Base-by-base conservation (phyloP, 2,113 vertebrate species). In the Dicerorhinus sumatrensis region DNA sequence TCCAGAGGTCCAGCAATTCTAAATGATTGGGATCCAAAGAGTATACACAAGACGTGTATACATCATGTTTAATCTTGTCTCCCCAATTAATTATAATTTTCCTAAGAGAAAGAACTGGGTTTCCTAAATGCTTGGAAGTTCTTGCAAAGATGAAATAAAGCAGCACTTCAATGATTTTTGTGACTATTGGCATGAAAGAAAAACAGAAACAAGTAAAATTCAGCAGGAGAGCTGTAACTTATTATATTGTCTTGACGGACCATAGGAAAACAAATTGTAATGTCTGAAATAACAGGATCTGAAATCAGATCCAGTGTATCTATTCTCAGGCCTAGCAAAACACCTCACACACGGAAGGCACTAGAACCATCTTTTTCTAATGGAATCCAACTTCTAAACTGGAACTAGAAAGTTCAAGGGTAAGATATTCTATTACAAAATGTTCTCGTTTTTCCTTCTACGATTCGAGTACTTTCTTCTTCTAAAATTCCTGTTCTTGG, bases 381-480 rank as follows among this genome's bases (percentile, higher is more conserved):
- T 63, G 9, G 5, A 60, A 2, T 91, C 62, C 46, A 7, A 63
- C 56, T 79, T 70, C 63, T 89, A 83, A 82, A 70, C 67, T 31
- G 83, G 62, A 95, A 91, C 60, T 58, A 69, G 16, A 63, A 94
- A 54, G 58, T 51, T 69, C 5, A 70, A 72, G 39, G 0, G 13
- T 81, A 72, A 83, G 54, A 39, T n/a, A 69, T 62, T 96, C 39
- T 91, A 23, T 92, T 80, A 77, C 23, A 94, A 80, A 84, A 86
- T 83, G 2, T 82, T 73, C 13, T n/a, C 5, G 36, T 31, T 69
- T 36, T 20, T 80, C 42, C 51, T 84, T 70, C 31, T 58, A 63
- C 14, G 94, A 21, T 36, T 62, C 69, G 27, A 81, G 36, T 87
- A 54, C 62, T 69, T 75, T 96, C 83, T 85, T 81, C 79, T 11